Conservation (phyloP, 2,113 vertebrate species). For the Dunckerocampus dactyliophorus region DNA sequence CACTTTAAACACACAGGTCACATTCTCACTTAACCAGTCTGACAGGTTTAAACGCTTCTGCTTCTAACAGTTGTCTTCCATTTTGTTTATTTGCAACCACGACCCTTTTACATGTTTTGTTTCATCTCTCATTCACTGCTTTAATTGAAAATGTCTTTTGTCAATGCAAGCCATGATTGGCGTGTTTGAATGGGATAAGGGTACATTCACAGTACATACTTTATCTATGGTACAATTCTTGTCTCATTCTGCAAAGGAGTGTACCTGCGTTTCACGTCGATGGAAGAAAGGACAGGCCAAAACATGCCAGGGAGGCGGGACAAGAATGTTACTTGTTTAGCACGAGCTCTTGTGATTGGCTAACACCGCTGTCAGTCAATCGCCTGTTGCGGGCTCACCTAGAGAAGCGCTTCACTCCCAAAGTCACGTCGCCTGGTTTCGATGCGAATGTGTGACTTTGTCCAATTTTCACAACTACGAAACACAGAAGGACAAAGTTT, state of each 20-base stretch:
- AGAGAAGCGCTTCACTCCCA: neutral
- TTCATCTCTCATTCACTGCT: neutral
- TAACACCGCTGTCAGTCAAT: conserved; percentile 25
- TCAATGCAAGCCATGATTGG: neutral
- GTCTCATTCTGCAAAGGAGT: neutral
- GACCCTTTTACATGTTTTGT: neutral
- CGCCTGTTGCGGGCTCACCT: neutral
- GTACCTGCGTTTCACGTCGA: neutral
- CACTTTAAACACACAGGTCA: neutral
- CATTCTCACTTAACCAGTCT: conserved; percentile 48
- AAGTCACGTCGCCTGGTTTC: conserved; percentile 13
- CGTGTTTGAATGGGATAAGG: too few species aligned
- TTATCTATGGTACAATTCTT: neutral
- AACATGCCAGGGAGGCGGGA: conserved; percentile 22
- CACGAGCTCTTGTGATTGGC: conserved; percentile 37
- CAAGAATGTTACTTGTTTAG: conserved; percentile 9
- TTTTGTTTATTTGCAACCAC: neutral
- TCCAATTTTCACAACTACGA: neutral
- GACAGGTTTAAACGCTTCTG: conserved; percentile 20
- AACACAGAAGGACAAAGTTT: rapidly evolving
- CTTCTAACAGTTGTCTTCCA: conserved; percentile 8
- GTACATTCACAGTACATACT: neutral
- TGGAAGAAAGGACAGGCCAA: conserved; percentile 18
- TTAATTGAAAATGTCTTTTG: neutral
- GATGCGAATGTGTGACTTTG: conserved; percentile 1